Base-by-base conservation (phyloP, 2,113 vertebrate species). In the Oenanthe oenanthe region DNA sequence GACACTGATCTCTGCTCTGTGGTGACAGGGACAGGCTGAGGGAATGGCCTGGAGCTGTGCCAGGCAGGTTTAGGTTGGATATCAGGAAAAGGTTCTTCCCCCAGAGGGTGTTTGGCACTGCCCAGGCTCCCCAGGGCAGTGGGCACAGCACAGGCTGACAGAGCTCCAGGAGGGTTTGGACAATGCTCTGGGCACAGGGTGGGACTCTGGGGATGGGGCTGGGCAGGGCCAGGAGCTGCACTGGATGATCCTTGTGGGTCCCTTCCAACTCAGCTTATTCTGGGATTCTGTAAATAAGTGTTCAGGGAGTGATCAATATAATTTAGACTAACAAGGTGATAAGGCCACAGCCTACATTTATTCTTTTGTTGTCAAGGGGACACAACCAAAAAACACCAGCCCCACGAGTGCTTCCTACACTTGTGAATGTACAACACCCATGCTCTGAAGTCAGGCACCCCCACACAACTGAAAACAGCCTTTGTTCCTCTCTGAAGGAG, bases 391-490 rank as follows among this genome's bases (percentile, higher is more conserved):
- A 58, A 87, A 11, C 28, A 67, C 7, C 54, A 85, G 25, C 26
- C 25, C 45, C 20, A 3, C 7, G 38, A 71, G 32, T 7, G 24
- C 65, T 80, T 53, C 26, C 40, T 54, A 13, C 17, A 5, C 38
- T 65, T 4, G 0, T 28, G 29, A 25, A 3, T 21, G 22, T 22
- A 56, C 42, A 43, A 8, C 32, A 21, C 5, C 62, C 15, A 2
- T 12, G 8, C 56, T 66, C 7, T 25, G 58, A 57, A 85, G 40
- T 8, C 45, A 26, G 61, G n/a, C 45, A 54, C 22, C 31, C 22
- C 12, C 0, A 0, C 36, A 61, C 42, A 18, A 47, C 65, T 54
- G 85, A 79, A 81, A 79, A 73, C 0, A 0, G 18, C 22, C 34
- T 91, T 92, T 91, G 38, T 25, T 88, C 66, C 31, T 47, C 68